Conservation (phyloP, 1,140 invertebrate species). For the Zaprionus ghesquierei region DNA sequence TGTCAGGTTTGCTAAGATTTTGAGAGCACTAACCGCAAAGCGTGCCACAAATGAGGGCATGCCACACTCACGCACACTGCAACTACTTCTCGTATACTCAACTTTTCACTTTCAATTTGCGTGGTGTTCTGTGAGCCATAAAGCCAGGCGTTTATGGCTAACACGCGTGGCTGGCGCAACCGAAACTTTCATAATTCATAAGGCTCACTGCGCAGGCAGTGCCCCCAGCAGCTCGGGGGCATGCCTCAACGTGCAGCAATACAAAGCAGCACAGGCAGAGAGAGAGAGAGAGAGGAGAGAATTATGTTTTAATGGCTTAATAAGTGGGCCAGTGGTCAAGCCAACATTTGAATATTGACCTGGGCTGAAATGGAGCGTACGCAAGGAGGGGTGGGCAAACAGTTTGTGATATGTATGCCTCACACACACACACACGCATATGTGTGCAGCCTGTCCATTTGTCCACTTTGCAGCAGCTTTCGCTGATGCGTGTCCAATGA, state of each 20-base stretch:
- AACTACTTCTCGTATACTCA: conserved; percentile 47
- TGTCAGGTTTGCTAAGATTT: background rate
- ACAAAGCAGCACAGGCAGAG: conserved; percentile 44
- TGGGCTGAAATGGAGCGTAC: background rate
- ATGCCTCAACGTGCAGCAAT: conserved; percentile 36
- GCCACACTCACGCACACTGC: conserved; percentile 11
- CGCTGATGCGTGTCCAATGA: conserved; percentile 47
- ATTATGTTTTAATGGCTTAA: conserved; percentile 75
- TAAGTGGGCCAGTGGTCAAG: conserved; percentile 48
- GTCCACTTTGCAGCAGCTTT: conserved; percentile 21
- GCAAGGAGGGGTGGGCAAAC: background rate
- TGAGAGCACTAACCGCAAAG: conserved; percentile 37
- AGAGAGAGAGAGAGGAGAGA: conserved; percentile 41
- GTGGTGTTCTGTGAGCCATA: conserved; percentile 60
- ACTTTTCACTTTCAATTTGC: conserved; percentile 79
- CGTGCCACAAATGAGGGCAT: conserved; percentile 56
- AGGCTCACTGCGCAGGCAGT: conserved; percentile 24
- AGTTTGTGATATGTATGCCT: conserved; percentile 22
- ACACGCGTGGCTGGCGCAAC: conserved; percentile 66
- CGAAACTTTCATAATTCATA: conserved; percentile 75
- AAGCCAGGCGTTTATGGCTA: conserved; percentile 73
- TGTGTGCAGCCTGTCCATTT: background rate
- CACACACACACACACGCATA: background rate
- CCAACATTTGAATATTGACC: conserved; percentile 69
- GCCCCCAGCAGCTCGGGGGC: conserved; percentile 26